phyloP scores from a whole-genome alignment of 2,888 invertebrate genomes.

The Zygaena filipendulae region DNA sequence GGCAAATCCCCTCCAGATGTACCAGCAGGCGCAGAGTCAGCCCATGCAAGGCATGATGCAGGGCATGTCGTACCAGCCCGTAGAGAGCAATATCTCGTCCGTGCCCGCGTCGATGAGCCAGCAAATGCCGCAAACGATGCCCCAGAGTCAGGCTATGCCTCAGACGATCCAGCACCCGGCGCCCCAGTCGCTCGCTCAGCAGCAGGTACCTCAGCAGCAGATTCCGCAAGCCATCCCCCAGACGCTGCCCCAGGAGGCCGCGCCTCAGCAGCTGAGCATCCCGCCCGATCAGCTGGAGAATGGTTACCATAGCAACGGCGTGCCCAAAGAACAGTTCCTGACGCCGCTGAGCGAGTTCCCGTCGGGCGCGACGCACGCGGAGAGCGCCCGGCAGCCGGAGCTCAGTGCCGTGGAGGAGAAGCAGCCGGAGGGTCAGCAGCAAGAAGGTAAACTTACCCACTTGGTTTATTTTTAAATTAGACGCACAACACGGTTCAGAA shows the following conservation, averaged over 20 bases:
- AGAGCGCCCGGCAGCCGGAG: constrained; percentile 41
- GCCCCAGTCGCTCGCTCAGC: constrained; percentile 21
- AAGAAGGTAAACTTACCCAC: constrained; percentile 36
- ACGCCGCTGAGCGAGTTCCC: constrained; percentile 58
- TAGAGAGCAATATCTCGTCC: constrained; percentile 24
- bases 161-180: constrained; percentile 17
- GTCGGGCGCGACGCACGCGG: constrained; percentile 33
- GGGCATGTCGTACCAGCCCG: constrained; percentile 22
- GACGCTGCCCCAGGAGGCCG: constrained; percentile 23
- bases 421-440: constrained; percentile 31
- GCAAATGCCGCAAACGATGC: constrained; percentile 6
- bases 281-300: constrained; percentile 34
- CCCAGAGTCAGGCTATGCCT: constrained; percentile 15
- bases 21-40: constrained; percentile 39
- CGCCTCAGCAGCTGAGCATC: constrained; percentile 38
- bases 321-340: constrained; percentile 51
- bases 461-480: not conserved
- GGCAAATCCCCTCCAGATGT: constrained; percentile 56
- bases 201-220: constrained; percentile 12
- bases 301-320: constrained; percentile 31
- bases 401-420: constrained; percentile 53
- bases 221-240: constrained; percentile 13
- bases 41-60: constrained; percentile 30
- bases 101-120: constrained; percentile 24
- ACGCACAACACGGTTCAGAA: no score